Base-by-base conservation (phyloP, 1,140 invertebrate species). In the Psix sp. region DNA sequence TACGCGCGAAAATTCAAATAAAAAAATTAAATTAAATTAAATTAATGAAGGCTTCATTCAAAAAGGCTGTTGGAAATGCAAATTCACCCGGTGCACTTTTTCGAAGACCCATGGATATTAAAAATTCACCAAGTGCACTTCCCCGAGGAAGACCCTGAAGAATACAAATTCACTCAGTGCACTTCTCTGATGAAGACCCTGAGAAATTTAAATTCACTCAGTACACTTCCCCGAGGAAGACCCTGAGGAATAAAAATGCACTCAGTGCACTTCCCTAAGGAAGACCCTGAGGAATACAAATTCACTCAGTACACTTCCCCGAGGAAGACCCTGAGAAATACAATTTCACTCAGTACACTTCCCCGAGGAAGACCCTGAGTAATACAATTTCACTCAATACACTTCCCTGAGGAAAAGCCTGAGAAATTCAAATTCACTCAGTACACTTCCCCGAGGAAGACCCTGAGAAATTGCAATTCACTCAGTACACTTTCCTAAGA, bases 271-370 rank as follows among this genome's bases (percentile, higher is more conserved):
- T 9, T 24, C 42, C 17, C 0, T n/a, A 2, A 26, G 7, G 33
- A 36, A 6, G 14, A 45, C 10, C 24, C 20, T 13, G 11, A 13
- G 4, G 11, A 45, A 26, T 24, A 45, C 21, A 4, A 3, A 17
- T 10, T 26, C 24, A 14, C 21, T 9, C 9, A 24, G 14, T 45
- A 3, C 24, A 26, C 14, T 24, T 45, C 6, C 24, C 20, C 10
- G 20, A 24, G 18, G 24, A 14, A 24, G n/a, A 26, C 24, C 14
- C 18, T 21, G 9, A 14, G 14, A 5, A 15, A 26, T 14, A 1
- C 9, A 24, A 38, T 36, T 36, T 6, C 33, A 9, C n/a, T n/a
- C n/a, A 36, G 33, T 36, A 36, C 33, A 36, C 33, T 36, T 36
- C 33, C 33, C 1, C 5, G 1, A 3, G 33, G 33, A 36, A 13